Conservation (phyloP, 2,888 invertebrate genomes). For the Agrotis clavis region DNA sequence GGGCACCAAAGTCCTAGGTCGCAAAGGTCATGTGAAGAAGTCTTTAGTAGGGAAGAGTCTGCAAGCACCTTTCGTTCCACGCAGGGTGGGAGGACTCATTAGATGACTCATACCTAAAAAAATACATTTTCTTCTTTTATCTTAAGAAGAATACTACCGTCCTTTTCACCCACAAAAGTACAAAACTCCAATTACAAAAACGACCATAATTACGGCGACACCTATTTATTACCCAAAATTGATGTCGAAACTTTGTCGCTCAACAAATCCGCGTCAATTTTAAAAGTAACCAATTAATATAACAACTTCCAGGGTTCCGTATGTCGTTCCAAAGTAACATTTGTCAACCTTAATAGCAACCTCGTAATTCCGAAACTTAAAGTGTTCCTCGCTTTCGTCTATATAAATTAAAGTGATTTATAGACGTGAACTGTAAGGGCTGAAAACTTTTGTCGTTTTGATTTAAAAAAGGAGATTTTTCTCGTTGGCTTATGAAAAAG, state of each 20-base stretch:
- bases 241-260: conserved; percentile 55
- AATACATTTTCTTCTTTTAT: not conserved
- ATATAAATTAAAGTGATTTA: conserved; percentile 90
- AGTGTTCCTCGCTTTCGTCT: conserved; percentile 83
- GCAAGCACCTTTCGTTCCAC: no score
- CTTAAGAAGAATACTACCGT: not conserved
- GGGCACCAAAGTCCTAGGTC: no score
- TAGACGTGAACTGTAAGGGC: conserved; percentile 80
- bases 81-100: no score
- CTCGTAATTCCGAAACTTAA: conserved; percentile 75
- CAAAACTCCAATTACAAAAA: conserved; percentile 32
- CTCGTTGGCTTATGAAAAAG: conserved; percentile 80
- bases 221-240: conserved; percentile 58
- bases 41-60: no score
- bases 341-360: conserved; percentile 81
- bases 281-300: conserved; percentile 62
- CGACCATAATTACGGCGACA: conserved; percentile 27
- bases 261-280: conserved; percentile 60
- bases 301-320: conserved; percentile 58
- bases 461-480: conserved; percentile 82
- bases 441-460: conserved; percentile 84
- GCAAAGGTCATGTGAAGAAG: no score
- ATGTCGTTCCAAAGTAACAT: conserved; percentile 74
- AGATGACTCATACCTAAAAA: no score
- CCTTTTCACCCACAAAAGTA: not conserved